These are phyloP conservation scores for Tinamus major DNA, from an alignment of 2,797 vertebrate species.

Conservation along the genomic window DNA sequence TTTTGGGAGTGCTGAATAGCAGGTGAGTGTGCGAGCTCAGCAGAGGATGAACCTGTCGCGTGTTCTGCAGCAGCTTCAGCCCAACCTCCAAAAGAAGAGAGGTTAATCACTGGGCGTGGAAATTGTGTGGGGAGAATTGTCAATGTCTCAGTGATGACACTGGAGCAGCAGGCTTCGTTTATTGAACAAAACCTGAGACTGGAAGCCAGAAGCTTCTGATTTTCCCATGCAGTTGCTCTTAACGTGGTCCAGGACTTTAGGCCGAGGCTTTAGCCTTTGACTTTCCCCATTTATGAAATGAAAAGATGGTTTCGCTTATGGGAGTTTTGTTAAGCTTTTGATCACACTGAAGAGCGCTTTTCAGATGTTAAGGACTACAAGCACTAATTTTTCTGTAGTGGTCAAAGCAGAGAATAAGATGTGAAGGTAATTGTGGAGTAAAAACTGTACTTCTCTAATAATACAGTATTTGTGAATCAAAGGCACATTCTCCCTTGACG, in stretches of 20 bases:
- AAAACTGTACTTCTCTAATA: neutral
- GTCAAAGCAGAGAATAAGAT: neutral
- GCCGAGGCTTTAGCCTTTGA: neutral
- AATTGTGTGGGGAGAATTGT: neutral
- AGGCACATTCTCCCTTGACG: neutral
- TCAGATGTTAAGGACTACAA: neutral
- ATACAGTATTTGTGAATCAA: neutral
- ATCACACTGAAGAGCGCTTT: neutral
- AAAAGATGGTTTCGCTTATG: neutral
- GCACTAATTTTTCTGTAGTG: neutral
- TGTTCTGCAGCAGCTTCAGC: neutral
- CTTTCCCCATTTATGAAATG: neutral
- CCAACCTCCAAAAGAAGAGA: neutral
- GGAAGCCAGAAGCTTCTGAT: neutral
- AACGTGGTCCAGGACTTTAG: neutral
- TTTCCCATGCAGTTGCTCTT: neutral
- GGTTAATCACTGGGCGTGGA: neutral
- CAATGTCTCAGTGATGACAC: neutral
- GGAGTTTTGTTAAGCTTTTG: neutral
- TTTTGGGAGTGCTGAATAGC: constrained; percentile 94
- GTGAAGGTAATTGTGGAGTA: neutral
- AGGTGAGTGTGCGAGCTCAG: constrained; percentile 81
- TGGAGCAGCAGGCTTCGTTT: neutral
- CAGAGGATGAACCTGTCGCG: neutral
- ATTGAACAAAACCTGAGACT: neutral